Conservation (phyloP, 2,888 invertebrate species). For the Sthenelais limicola region DNA sequence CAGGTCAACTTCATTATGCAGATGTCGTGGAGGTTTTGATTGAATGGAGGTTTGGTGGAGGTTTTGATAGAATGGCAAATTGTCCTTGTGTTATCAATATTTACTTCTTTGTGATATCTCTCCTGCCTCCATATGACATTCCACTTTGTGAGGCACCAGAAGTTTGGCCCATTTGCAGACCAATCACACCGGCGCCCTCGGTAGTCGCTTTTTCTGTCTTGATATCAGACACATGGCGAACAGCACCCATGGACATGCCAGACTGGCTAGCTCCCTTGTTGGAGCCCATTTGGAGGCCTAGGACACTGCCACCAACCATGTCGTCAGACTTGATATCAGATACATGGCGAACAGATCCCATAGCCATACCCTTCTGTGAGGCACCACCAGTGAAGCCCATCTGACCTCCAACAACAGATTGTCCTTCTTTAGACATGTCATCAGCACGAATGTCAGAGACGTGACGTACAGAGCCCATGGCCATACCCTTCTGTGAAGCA, state of each 20-base stretch:
- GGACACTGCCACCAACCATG: constrained; percentile 20
- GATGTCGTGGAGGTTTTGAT: too few relatives aligned
- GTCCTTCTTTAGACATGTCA: constrained; percentile 60
- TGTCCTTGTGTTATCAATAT: too few relatives aligned
- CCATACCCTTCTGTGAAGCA: constrained; percentile 69
- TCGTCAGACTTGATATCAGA: constrained; percentile 52
- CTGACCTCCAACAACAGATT: constrained; percentile 66
- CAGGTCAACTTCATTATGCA: too few relatives aligned
- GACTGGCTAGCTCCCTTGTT: constrained; percentile 68
- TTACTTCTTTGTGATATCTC: constrained; percentile 39
- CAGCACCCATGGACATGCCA: constrained; percentile 67
- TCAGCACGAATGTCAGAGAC: constrained; percentile 61
- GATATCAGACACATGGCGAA: constrained; percentile 69
- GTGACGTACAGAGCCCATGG: constrained; percentile 64
- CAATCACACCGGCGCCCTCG: constrained; percentile 57
- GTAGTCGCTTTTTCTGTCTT: constrained; percentile 57
- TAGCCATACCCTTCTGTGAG: constrained; percentile 67
- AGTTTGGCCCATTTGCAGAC: constrained; percentile 64
- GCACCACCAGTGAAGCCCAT: constrained; percentile 69
- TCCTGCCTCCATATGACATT: constrained; percentile 50
- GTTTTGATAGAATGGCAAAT: too few relatives aligned
- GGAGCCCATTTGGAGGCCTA: constrained; percentile 51
- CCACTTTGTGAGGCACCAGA: constrained; percentile 61
- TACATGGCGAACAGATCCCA: constrained; percentile 64
- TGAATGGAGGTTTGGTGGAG: too few relatives aligned